Base-by-base conservation (phyloP, 2,888 invertebrate species). In the Drosophila flavopinicola region DNA sequence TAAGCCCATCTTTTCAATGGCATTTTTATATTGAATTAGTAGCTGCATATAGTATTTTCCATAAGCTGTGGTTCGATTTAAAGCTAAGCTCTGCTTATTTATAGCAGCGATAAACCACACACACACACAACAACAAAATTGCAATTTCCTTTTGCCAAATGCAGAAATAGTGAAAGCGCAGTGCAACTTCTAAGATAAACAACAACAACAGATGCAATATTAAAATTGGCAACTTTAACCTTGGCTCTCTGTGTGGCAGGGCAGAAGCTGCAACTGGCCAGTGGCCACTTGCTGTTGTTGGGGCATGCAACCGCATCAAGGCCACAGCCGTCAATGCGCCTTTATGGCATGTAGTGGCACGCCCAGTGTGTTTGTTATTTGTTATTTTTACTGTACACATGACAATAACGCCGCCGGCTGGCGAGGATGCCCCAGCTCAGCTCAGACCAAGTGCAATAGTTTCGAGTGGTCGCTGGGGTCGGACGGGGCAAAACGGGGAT, bases 301-400 rank as follows among this genome's bases (percentile, higher is more conserved):
- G 24, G 32, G 72, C 57, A 42, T 48, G 58, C 45, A 69, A 65
- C 70, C 61, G 54, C 73, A 76, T 66, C 73, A 76, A 72, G 76
- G 77, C 72, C 72, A 71, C 72, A 75, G 59, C 47, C 60, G 39
- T 58, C 71, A 63, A 60, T 71, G 38, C 41, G 9, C 56, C 61
- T 72, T 64, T 69, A 57, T 66, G 73, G 61, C 66, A 63, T 66
- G 51, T 58, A 68, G 64, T 54, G 63, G 57, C 49, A 13, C 53
- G 49, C 61, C 39, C 51, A 75, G 45, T 71, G 45, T 71, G 75
- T 72, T 75, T 72, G 76, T 63, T 74, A 60, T 71, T 66, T 73
- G 76, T 75, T 72, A 72, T 80, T 86, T 84, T 71, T 82, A 86
- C 82, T 86, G 87, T 86, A 86, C 80, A 86, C 80, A 80, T 80